Conservation (phyloP, 1,140 invertebrate species). For the Trachymyrmex cornetzi region DNA sequence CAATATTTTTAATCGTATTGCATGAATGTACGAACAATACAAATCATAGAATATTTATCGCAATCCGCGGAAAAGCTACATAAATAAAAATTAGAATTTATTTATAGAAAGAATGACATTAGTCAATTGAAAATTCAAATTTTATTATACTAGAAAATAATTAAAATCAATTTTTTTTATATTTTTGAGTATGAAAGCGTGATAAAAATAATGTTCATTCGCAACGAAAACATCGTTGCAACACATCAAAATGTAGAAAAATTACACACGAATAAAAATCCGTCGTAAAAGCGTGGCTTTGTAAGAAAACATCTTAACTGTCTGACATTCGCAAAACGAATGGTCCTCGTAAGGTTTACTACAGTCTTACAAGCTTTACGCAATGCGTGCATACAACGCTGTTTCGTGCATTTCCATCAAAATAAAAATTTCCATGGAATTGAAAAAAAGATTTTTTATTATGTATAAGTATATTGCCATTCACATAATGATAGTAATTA, state of each 20-base stretch:
- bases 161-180: background rate
- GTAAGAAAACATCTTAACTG: background rate
- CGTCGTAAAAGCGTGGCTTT: background rate
- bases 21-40: background rate
- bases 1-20: conserved; percentile 21
- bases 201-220: conserved; percentile 1
- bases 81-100: conserved; percentile 10
- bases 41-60: conserved; percentile 12
- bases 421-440: conserved; percentile 14
- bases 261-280: background rate
- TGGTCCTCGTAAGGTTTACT: background rate
- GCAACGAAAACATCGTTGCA: background rate
- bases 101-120: background rate
- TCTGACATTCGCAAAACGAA: background rate
- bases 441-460: background rate
- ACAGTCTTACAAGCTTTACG: background rate
- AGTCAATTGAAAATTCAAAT: background rate
- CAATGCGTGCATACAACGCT: background rate
- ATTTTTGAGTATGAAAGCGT: background rate
- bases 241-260: background rate
- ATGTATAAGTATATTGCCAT: background rate
- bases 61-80: background rate
- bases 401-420: background rate
- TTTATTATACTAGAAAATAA: background rate
- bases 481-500: background rate